A percentile compares a stretch with the other conserved stretches of the same genome.
Conservation (phyloP, 2,888 invertebrate species). For the Orthosia cruda region DNA sequence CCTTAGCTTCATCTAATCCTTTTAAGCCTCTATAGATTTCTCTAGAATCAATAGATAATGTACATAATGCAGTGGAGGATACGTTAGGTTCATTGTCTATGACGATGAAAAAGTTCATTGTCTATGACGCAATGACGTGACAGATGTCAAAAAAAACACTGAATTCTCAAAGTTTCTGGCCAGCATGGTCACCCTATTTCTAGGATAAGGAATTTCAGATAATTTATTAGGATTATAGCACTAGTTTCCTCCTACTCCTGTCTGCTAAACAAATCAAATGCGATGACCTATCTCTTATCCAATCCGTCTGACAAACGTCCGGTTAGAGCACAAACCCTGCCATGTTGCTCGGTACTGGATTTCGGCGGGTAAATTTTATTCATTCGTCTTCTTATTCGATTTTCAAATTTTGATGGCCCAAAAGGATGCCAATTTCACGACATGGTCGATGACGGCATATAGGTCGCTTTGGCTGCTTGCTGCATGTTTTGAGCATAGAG, state of each 20-base stretch:
- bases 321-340: background rate
- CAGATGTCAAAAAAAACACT: background rate
- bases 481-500: background rate
- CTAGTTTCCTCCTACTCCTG: background rate
- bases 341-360: background rate
- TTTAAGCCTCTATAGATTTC: no score
- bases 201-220: background rate
- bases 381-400: background rate
- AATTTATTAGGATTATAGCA: no score
- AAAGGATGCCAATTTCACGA: background rate
- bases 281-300: background rate
- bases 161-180: background rate
- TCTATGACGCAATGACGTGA: background rate
- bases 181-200: conserved; percentile 4
- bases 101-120: no score
- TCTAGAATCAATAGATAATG: no score
- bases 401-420: background rate
- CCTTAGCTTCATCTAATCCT: no score
- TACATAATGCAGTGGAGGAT: no score
- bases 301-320: background rate
- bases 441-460: background rate
- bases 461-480: background rate
- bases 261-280: conserved; percentile 4
- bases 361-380: background rate
- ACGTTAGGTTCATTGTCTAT: no score